Base-by-base conservation (phyloP, 2,113 vertebrate species). In the Cynoglossus semilaevis region DNA sequence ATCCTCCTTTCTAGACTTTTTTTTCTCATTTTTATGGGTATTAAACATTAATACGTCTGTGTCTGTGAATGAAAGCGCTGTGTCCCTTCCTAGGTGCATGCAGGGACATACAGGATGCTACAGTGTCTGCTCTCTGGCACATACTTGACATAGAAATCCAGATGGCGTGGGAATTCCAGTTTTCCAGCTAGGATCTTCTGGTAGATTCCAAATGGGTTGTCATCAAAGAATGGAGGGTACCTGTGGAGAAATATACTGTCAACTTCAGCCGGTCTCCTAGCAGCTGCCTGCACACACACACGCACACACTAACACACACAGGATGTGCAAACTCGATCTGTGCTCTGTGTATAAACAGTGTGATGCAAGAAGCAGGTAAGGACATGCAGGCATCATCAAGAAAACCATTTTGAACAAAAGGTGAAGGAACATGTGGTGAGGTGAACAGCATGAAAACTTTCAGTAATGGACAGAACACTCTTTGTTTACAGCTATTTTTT, bases 111-210 rank as follows among this genome's bases (percentile, higher is more conserved):
- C 14, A 43, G 42, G 42, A 43, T 43, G n/a, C 42, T n/a, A 13
- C 6, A 42, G 16, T 8, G 4, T 17, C 12, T 63, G 48, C 22
- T 50, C 44, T 54, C 22, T 12, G 35, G 37, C 16, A 15, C 45
- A 94, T 91, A 98, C 96, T 98, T 99, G 7, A 95, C 95, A 16
- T 94, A 94, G 80, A 97, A 95, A 82, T 99, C 96, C 91, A 99
- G 88, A 72, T 98, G 95, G 11, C 93, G 91, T 0, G 96, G 96
- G 85, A 99, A 98, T 58, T 99, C 95, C 71, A 99, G 94, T 69
- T 94, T 96, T 76, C 94, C 95, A 1, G 95, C 94, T 47, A 99
- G 92, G 43, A 99, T 99, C 82, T 98, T 99, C 85, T 99, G 96
- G 76, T 99, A 99, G 68, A 98, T 98, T 48, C 96, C 95, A 80